Base-by-base conservation (phyloP, 2,888 invertebrate genomes). In the Caenorhabditis doughertyi region DNA sequence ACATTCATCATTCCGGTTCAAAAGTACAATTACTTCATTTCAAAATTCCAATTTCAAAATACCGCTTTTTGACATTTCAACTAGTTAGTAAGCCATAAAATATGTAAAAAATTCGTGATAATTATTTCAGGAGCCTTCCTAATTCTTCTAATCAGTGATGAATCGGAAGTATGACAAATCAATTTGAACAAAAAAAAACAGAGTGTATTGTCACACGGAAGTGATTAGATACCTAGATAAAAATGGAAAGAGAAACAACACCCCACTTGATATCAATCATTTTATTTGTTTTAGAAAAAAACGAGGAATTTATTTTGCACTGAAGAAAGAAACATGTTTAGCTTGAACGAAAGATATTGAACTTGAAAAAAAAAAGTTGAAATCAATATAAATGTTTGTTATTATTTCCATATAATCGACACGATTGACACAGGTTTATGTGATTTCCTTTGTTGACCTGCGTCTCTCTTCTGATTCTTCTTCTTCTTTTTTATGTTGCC, bases 161-260 rank as follows among this genome's bases (percentile, higher is more conserved):
- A 55, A 55, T 29, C 55, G 55, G 55, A 55, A 55, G 55, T 55
- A 55, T 55, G 32, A 55, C 27, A 29, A 55, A 55, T 29, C 23
- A 51, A 51, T n/a, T n/a, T n/a, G n/a, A 51, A 25, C 4, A 29
- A 13, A 29, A 53, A 21, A 49, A 49, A 23, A 21, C 7, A 49
- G 49, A 49, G 13, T 13, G 7, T 8, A 21, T 7, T 25, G 55
- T 55, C 29, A 55, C 18, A 55, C 29, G 55, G 55, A 55, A 55
- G 55, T 55, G 55, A 55, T 55, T 29, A 55, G 29, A 55, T 32
- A 53, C n/a, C n/a, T n/a, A n/a, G 51, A 53, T 53, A 53, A 11
- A 55, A 23, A 27, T n/a, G n/a, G 53, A 53, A 7, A 47, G 23
- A 23, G 2, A 23, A 51, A 49, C 5, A 51, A 51, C 16, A 51